Evolutionary conservation across 2,888 invertebrate species (phyloP), one percentile per base, ranked within the genome.

Genomic region (Keiferia lycopersicella): DNA sequence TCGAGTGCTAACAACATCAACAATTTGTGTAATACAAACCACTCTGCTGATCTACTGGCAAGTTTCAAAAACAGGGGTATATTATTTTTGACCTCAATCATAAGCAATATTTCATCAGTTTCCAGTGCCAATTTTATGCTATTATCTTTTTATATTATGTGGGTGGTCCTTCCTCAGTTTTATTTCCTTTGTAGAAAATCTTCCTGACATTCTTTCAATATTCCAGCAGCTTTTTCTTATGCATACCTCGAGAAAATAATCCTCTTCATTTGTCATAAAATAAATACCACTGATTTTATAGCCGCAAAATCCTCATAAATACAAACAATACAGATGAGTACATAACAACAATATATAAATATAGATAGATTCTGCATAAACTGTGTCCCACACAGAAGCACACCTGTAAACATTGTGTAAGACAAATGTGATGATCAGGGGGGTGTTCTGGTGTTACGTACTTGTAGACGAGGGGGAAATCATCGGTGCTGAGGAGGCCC

Each of bases 401-500:
- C 71, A 74, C 81, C 86, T 86, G 87, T 78, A 76, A 84, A 83
- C 75, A 73, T 70, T 73, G 84, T 86, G 87, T 83, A 78, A 72
- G 72, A 78, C 78, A 76, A 83, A 41, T 45, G 45, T 45, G 45
- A 16, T n/a, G 45, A 45, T 45, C 8, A 45, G 45, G 45, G 45
- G 45, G 45, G 45, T 45, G 45, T 50, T n/a, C 50, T 39, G 58
- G 61, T 22, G 65, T 68, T 83, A 93, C 95, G 94, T 94, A 97
- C 97, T 96, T 96, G 93, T 96, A 97, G 72, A 95, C 93, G 61
- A 95, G 93, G 14, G 97, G 96, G 81, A 97, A 95, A 90, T 96
- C 96, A 70, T 96, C 95, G 22, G 94, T 93, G 91, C 94, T 95
- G 82, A 98, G 96, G 66, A 97, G 94, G 71, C 98, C 98, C 70